These are phyloP conservation scores for Parambassis ranga DNA, from an alignment of 2,797 vertebrate species.

Conservation along the genomic window DNA sequence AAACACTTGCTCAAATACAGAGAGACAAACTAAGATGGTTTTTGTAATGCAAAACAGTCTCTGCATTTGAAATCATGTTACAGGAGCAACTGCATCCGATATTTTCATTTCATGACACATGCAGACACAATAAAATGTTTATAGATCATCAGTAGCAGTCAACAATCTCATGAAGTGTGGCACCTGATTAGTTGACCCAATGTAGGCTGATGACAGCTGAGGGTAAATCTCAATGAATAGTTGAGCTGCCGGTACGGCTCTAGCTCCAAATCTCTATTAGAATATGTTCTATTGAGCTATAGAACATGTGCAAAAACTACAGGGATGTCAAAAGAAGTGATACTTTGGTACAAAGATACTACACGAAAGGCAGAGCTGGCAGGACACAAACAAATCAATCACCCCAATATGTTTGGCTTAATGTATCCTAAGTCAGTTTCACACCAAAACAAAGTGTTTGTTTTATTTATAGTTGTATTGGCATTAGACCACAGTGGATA, in stretches of 20 bases:
- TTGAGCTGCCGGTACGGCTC: background rate
- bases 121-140: background rate
- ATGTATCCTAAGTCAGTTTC: too few species aligned
- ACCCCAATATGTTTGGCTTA: too few species aligned
- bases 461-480: too few species aligned
- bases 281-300: too few species aligned
- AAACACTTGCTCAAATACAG: background rate
- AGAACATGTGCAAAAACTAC: too few species aligned
- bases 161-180: background rate
- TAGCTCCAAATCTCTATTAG: too few species aligned
- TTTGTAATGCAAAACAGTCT: slow-evolving; percentile 11
- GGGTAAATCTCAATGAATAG: background rate
- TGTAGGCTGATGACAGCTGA: background rate
- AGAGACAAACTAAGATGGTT: slow-evolving; percentile 1
- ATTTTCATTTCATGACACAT: background rate
- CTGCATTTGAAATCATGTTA: background rate
- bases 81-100: background rate
- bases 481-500: too few species aligned
- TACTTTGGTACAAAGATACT: too few species aligned
- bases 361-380: too few species aligned
- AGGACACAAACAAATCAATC: too few species aligned
- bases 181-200: background rate
- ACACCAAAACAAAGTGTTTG: too few species aligned
- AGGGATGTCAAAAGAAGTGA: too few species aligned
- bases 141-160: background rate